Evolutionary conservation across 2,888 invertebrate genomes (phyloP).

Genomic region (Lasius platythorax): DNA sequence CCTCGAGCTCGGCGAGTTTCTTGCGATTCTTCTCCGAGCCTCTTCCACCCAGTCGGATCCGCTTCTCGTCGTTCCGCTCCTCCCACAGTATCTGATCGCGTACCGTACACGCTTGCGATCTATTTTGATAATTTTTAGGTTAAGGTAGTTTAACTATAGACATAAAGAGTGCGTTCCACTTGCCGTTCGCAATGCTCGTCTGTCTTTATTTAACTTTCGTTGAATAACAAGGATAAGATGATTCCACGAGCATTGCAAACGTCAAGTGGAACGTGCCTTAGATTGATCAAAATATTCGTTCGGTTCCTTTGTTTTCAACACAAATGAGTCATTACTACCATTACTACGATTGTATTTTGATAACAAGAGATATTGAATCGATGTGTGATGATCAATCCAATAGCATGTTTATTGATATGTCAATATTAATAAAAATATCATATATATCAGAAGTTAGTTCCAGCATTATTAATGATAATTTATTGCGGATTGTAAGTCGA

Average conservation of each 20-base stretch:
- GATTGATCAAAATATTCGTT: background rate
- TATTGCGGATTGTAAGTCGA: background rate
- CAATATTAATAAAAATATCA: slow-evolving; percentile 10
- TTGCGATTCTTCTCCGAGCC: slow-evolving; percentile 94
- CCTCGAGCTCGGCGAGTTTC: slow-evolving; percentile 96
- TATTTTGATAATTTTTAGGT: slow-evolving; percentile 56
- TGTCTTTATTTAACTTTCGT: too few species aligned
- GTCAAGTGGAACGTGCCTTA: too few species aligned
- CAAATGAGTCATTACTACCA: background rate
- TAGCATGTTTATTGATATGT: background rate
- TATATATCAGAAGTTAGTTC: background rate
- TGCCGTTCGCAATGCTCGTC: too few species aligned
- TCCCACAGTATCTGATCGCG: slow-evolving; percentile 94
- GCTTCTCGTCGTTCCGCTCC: slow-evolving; percentile 89
- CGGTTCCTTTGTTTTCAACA: background rate
- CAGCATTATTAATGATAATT: background rate
- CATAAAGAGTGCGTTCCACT: too few species aligned
- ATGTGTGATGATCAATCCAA: slow-evolving; percentile 13
- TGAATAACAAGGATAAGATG: too few species aligned
- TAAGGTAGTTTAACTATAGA: background rate
- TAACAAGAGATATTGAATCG: background rate
- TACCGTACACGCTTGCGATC: slow-evolving; percentile 94
- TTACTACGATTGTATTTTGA: background rate
- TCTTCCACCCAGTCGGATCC: slow-evolving; percentile 88
- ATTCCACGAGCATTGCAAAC: too few species aligned